Base-by-base conservation (phyloP, 2,888 invertebrate species). In the Hirtodrosophila cameraria region DNA sequence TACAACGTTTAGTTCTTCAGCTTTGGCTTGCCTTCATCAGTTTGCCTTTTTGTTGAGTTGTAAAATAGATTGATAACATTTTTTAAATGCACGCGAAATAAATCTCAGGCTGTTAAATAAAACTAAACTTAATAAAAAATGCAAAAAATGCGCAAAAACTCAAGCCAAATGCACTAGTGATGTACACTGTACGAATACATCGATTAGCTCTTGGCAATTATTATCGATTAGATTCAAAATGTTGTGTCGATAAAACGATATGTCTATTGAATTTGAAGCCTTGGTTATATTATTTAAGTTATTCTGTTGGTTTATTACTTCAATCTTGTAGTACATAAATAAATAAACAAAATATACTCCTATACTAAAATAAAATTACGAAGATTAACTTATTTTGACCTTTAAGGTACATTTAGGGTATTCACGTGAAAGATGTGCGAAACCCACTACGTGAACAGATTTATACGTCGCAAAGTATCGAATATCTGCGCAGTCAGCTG, bases 141-240 rank as follows among this genome's bases (percentile, higher is more conserved):
- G 60, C 71, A 66, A 66, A 71, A 70, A 71, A 69, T 69, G 59
- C 69, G 64, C 54, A 69, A 69, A 63, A 69, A 63, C 69, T 59
- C 58, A 63, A 61, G 55, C 59, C 63, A 63, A 60, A 57, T 67
- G 57, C 68, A 68, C 68, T 69, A 64, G 69, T 59, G 69, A 64
- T 69, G 69, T 36, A 42, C 7, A n/a, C n/a, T n/a, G n/a, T n/a
- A n/a, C n/a, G n/a, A 42, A 8, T 35, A 43, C 27, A 61, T 42
- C 20, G 12, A 49, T 39, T 33, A 7, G 11, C 6, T 5, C 13
- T 28, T 4, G n/a, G 9, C 13, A 16, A 38, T 23, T 5, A 23
- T 23, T 28, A 62, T 62, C 57, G 62, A 48, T 15, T 28, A 0
- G 13, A 3, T 6, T 7, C 18, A 0, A 11, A 0, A 9, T 12